Percentiles rank a stretch among this genome's conserved stretches.
phyloP scores from a whole-genome alignment of 2,113 vertebrate species.

The Microcebus ravelobensis region DNA sequence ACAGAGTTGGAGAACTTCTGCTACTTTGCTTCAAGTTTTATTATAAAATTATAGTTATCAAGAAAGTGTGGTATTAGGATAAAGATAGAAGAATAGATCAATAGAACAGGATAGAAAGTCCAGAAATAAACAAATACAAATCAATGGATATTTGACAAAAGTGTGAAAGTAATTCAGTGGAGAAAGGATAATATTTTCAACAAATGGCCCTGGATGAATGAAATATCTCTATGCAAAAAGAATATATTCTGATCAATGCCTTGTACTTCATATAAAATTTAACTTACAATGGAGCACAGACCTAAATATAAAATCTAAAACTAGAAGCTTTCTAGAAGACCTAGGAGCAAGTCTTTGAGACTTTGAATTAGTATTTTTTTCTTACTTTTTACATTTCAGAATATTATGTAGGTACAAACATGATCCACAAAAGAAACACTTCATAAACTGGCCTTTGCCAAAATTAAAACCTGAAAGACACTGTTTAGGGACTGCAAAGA shows the following conservation, averaged over 20 bases:
- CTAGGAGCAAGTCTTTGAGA: background rate
- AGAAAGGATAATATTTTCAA: background rate
- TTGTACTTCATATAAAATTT: background rate
- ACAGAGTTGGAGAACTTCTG: background rate
- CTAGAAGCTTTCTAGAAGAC: background rate
- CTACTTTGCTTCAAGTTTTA: background rate
- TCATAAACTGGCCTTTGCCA: background rate
- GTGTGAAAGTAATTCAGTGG: background rate
- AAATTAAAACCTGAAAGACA: background rate
- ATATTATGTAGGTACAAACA: background rate
- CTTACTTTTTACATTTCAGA: too few relatives aligned
- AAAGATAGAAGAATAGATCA: background rate
- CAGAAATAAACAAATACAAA: background rate
- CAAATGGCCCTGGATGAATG: background rate
- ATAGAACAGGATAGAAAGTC: background rate
- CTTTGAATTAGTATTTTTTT: background rate
- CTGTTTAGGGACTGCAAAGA: background rate
- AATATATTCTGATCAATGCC: background rate
- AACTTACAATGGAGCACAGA: background rate
- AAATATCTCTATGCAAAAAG: background rate
- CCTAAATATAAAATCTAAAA: background rate
- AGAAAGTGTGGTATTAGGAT: background rate
- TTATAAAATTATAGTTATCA: background rate
- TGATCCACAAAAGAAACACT: background rate
- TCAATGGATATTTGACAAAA: background rate